Conservation (phyloP, 1,140 invertebrate genomes). For the Tetramorium simillimum region DNA sequence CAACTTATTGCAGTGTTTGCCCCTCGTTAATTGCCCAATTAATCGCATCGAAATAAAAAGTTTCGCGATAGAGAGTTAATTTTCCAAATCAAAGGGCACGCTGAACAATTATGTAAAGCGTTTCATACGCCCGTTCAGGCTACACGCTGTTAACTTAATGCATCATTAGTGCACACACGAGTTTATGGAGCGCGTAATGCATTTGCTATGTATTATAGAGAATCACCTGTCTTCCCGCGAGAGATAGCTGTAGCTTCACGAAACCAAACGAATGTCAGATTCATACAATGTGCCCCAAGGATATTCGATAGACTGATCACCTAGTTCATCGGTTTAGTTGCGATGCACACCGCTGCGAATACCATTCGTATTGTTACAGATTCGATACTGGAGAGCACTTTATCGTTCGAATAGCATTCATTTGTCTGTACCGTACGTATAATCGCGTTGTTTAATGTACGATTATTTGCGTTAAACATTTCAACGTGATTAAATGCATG, state of each 20-base stretch:
- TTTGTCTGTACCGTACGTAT: constrained; percentile 11
- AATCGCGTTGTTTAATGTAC: constrained; percentile 51
- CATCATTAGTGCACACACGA: constrained; percentile 35
- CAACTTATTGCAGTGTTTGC: neutral
- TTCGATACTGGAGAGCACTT: constrained; percentile 26
- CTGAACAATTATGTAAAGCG: constrained; percentile 48
- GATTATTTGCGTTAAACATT: constrained; percentile 59
- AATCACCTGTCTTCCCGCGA: constrained; percentile 61
- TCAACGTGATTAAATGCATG: constrained; percentile 52
- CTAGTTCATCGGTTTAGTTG: constrained; percentile 54
- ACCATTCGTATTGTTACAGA: constrained; percentile 30
- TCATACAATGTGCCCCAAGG: constrained; percentile 62
- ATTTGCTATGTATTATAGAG: constrained; percentile 44
- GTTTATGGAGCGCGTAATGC: constrained; percentile 52
- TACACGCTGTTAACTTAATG: constrained; percentile 44
- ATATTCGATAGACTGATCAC: constrained; percentile 70
- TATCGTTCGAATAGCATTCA: constrained; percentile 40
- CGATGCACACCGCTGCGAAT: constrained; percentile 9
- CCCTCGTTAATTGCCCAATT: neutral
- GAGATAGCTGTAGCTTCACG: constrained; percentile 35
- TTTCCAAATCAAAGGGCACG: constrained; percentile 41
- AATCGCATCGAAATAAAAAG: neutral
- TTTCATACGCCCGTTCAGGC: constrained; percentile 18
- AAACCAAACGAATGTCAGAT: constrained; percentile 67
- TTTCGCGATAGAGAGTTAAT: constrained; percentile 23